Percentiles rank a stretch among this genome's conserved stretches.
These are phyloP conservation scores for Noctuana brunneofusca DNA, from an alignment of 2,888 invertebrate genomes.

Conservation along the genomic window DNA sequence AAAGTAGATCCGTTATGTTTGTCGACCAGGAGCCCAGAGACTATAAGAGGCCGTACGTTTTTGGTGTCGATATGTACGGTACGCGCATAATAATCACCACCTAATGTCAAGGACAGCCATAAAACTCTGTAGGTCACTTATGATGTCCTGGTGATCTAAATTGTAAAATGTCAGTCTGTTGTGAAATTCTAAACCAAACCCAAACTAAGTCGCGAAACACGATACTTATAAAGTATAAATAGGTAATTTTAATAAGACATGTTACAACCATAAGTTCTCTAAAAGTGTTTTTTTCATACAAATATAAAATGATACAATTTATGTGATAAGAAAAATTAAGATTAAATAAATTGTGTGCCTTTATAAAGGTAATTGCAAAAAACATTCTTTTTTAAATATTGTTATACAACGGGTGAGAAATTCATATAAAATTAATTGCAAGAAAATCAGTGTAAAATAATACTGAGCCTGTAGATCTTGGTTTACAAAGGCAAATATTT, in stretches of 20 bases:
- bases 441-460: neutral
- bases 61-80: conserved; percentile 14
- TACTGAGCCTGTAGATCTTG: neutral
- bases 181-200: neutral
- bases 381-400: no score
- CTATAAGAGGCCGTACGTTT: conserved; percentile 16
- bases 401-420: neutral
- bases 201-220: no score
- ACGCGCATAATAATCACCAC: conserved; percentile 24
- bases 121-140: conserved; percentile 32
- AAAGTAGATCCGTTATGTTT: conserved; percentile 34
- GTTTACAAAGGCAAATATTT: conserved; percentile 9
- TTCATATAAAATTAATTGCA: neutral
- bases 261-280: no score
- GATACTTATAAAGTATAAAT: no score
- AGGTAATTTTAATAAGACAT: no score
- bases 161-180: conserved; percentile 22
- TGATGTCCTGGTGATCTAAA: conserved; percentile 34
- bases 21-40: neutral
- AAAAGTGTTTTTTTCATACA: no score
- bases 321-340: no score
- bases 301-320: no score
- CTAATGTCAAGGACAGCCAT: conserved; percentile 44
- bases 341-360: no score
- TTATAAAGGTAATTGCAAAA: no score